phyloP scores from a whole-genome alignment of 53 echinoderm and acorn worm genomes.

The Temnopleurus reevesii region DNA sequence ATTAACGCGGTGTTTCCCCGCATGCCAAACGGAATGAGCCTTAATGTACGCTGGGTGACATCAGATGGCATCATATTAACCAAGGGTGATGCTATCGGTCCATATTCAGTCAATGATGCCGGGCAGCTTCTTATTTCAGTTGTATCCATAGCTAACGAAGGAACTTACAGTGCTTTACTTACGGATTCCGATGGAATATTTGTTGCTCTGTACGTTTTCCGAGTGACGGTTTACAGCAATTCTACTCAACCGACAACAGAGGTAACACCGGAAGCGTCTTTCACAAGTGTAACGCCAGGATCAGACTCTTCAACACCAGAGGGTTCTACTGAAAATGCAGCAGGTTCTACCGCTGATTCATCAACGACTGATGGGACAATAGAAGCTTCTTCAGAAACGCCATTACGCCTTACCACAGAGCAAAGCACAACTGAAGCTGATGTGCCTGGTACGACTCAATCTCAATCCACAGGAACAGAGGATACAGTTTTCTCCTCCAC shows the following conservation, averaged over 20 bases:
- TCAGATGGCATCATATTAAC: neutral
- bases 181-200: neutral
- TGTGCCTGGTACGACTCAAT: no score
- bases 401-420: no score
- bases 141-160: neutral
- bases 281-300: no score
- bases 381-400: no score
- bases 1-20: neutral
- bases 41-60: constrained; percentile 3
- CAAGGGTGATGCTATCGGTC: neutral
- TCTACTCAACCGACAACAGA: neutral
- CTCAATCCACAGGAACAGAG: no score
- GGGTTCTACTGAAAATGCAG: no score
- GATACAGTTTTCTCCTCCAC: no score
- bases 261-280: neutral
- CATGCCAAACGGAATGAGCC: neutral
- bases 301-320: no score
- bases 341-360: no score
- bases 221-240: neutral
- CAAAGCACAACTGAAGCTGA: no score
- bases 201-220: neutral
- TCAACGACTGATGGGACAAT: no score
- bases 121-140: neutral
- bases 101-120: neutral
- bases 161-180: neutral